A percentile compares a stretch with the other conserved stretches of the same genome.
Evolutionary conservation across 1,140 invertebrate species (phyloP).

Genomic region (Camponotus vicinus): DNA sequence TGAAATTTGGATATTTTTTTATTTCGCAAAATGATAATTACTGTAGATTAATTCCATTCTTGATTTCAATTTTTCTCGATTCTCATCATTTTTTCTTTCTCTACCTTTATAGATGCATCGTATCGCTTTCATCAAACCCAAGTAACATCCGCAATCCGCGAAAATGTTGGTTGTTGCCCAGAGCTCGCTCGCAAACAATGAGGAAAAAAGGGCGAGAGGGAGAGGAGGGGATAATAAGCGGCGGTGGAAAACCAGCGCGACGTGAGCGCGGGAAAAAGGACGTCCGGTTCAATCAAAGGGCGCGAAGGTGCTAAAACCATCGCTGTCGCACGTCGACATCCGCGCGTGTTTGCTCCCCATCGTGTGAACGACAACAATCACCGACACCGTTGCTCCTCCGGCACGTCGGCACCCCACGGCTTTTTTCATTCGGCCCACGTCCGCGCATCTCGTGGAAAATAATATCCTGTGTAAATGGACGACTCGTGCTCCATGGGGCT

Average conservation of each 20-base stretch:
- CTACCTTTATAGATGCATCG: not conserved
- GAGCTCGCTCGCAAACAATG: not conserved
- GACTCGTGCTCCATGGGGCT: not conserved
- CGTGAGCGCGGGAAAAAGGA: not conserved
- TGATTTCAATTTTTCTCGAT: not conserved
- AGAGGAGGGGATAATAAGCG: conserved; percentile 24
- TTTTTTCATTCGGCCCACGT: conserved; percentile 59
- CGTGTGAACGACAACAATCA: conserved; percentile 25
- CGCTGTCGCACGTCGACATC: not conserved
- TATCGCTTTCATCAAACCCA: not conserved
- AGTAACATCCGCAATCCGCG: conserved; percentile 27
- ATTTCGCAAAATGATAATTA: not conserved
- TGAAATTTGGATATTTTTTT: not conserved
- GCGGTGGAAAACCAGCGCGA: not conserved
- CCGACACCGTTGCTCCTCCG: not conserved
- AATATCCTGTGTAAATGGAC: conserved; percentile 67
- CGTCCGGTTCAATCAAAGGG: conserved; percentile 20
- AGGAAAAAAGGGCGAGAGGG: not conserved
- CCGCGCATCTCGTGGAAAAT: conserved; percentile 54
- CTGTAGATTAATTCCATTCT: not conserved
- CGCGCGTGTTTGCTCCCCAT: conserved; percentile 6
- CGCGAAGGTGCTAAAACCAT: conserved; percentile 43
- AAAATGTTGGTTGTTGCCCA: conserved; percentile 1
- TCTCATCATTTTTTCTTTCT: not conserved
- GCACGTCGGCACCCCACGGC: conserved; percentile 27